Percentiles rank a stretch among this genome's conserved stretches.
Evolutionary conservation across 2,888 invertebrate genomes (phyloP).

Genomic region (Drosophila rubida): DNA sequence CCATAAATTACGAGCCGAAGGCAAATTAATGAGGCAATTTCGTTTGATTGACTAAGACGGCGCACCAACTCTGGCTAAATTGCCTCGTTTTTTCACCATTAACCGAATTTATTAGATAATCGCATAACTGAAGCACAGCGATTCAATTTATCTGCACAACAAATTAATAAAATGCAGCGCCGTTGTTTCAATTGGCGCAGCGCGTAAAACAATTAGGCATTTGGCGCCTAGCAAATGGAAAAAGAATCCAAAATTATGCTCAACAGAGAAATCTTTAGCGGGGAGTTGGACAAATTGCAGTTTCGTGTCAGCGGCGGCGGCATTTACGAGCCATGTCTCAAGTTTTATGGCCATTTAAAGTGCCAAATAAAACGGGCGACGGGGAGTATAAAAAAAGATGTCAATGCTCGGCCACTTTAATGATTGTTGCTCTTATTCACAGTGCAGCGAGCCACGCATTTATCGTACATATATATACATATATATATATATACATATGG

Average conservation of each 20-base stretch:
- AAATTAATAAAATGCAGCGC: not conserved
- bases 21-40: conserved; percentile 13
- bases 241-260: conserved; percentile 36
- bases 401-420: conserved; percentile 7
- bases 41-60: not conserved
- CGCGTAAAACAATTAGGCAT: not conserved
- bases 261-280: conserved; percentile 35
- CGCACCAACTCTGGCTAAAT: conserved; percentile 1
- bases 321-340: conserved; percentile 41
- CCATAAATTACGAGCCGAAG: conserved; percentile 22
- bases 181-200: no score
- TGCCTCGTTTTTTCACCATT: conserved; percentile 1
- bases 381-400: conserved; percentile 29
- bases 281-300: conserved; percentile 59
- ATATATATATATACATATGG: conserved; percentile 8
- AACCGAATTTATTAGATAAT: conserved; percentile 2
- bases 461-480: conserved; percentile 26
- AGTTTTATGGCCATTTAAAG: conserved; percentile 62
- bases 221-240: not conserved
- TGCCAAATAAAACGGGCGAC: conserved; percentile 52
- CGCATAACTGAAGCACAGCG: not conserved
- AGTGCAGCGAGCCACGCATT: conserved; percentile 15
- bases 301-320: conserved; percentile 46
- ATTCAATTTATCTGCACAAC: not conserved
- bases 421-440: conserved; percentile 13